A percentile compares a stretch with the other conserved stretches of the same genome.
Conservation (phyloP, 1,140 invertebrate species). For the Physella acuta region DNA sequence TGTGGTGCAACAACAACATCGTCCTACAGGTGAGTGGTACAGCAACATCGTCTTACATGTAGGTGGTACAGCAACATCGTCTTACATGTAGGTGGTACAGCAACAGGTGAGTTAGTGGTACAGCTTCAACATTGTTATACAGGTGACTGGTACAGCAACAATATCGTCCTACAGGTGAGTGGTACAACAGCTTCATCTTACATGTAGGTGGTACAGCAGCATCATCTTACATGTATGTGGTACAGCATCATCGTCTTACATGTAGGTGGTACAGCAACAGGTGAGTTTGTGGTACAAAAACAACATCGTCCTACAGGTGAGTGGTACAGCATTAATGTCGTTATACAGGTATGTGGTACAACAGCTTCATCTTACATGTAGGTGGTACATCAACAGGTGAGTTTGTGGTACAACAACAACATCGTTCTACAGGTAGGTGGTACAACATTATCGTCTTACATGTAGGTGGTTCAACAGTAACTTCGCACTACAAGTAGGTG, state of each 20-base stretch:
- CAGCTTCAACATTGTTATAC: slow-evolving; percentile 63
- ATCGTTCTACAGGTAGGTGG: not conserved
- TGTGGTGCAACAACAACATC: no score
- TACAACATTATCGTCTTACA: slow-evolving; percentile 68
- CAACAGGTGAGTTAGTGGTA: slow-evolving; percentile 82
- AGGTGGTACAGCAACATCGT: not conserved
- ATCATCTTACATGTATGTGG: not conserved
- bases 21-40: not conserved
- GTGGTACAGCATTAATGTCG: slow-evolving; percentile 50
- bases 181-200: not conserved
- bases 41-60: not conserved
- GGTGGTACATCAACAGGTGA: not conserved
- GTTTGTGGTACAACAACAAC: not conserved
- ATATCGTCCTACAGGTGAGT: slow-evolving; percentile 74
- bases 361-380: not conserved
- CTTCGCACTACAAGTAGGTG: not conserved
- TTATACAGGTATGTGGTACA: slow-evolving; percentile 30
- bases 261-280: not conserved
- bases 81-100: not conserved
- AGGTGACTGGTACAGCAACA: slow-evolving; percentile 50
- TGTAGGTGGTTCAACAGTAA: slow-evolving; percentile 23
- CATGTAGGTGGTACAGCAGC: not conserved
- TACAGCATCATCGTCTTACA: not conserved
- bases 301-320: not conserved
- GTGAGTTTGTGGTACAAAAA: slow-evolving; percentile 55